A percentile compares a stretch with the other conserved stretches of the same genome.
These are phyloP conservation scores for Lates calcarifer DNA, from an alignment of 2,113 vertebrate genomes.

Conservation along the genomic window DNA sequence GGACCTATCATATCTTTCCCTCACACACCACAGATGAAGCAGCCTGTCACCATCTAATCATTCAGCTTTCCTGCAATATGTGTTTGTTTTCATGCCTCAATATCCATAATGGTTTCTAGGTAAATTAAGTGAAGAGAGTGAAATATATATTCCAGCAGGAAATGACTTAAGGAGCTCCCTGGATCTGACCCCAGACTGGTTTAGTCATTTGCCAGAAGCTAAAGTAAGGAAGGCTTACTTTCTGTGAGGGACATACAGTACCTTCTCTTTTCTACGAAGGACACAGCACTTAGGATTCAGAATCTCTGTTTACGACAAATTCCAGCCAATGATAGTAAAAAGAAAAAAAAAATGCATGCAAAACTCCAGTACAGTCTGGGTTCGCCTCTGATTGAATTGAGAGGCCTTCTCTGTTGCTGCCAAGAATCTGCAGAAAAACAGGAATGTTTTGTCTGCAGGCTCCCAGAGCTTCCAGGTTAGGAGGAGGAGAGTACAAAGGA, in stretches of 20 bases:
- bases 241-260: constrained; percentile 47
- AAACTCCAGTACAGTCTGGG: constrained; percentile 40
- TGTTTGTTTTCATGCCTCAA: not conserved
- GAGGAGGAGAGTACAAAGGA: constrained; percentile 20
- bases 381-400: constrained; percentile 50
- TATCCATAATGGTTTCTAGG: not conserved
- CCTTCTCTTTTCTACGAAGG: constrained; percentile 26
- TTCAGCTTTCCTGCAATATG: not conserved
- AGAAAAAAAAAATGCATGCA: constrained; percentile 28
- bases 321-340: constrained; percentile 63
- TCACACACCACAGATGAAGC: too few relatives aligned
- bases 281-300: constrained; percentile 32
- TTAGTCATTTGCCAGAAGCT: constrained; percentile 71
- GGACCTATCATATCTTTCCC: too few relatives aligned
- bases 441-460: constrained; percentile 56
- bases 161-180: constrained; percentile 77
- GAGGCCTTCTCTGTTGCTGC: constrained; percentile 47
- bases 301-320: constrained; percentile 63
- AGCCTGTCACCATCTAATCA: too few relatives aligned
- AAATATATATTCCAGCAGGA: constrained; percentile 80
- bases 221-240: constrained; percentile 41
- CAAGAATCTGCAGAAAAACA: constrained; percentile 64
- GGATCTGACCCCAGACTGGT: constrained; percentile 68
- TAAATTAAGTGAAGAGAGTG: constrained; percentile 24
- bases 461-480: constrained; percentile 42